Evolutionary conservation across 2,888 invertebrate species (phyloP).

Genomic region (Lasius fuliginosus): DNA sequence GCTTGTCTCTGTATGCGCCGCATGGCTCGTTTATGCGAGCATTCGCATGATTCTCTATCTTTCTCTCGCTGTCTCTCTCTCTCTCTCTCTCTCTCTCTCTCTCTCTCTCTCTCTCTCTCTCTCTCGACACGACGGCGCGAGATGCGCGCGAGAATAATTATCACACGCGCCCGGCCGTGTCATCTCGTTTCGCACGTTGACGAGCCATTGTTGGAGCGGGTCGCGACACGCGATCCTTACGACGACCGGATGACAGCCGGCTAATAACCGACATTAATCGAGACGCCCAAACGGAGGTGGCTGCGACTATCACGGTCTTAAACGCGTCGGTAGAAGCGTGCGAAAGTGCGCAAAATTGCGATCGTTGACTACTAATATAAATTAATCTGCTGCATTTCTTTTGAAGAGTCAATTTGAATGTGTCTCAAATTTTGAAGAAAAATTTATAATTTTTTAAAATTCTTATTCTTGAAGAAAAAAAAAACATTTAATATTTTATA

Average conservation of each 20-base stretch:
- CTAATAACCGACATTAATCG: slow-evolving; percentile 75
- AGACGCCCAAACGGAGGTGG: slow-evolving; percentile 56
- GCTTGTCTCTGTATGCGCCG: slow-evolving; percentile 39
- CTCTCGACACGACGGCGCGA: background rate
- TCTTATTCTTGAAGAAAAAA: background rate
- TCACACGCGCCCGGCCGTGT: slow-evolving; percentile 80
- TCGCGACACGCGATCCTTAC: slow-evolving; percentile 73
- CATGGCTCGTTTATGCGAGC: slow-evolving; percentile 27
- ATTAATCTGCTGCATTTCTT: background rate
- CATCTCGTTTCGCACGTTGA: slow-evolving; percentile 82
- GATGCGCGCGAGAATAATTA: slow-evolving; percentile 80
- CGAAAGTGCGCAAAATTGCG: background rate
- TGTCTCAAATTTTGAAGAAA: background rate
- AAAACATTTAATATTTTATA: background rate
- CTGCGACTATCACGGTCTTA: background rate
- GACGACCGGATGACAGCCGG: slow-evolving; percentile 76
- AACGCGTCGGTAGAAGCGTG: background rate
- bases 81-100: background rate
- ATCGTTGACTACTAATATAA: background rate
- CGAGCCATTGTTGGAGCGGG: slow-evolving; percentile 77
- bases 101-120: background rate
- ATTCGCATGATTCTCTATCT: slow-evolving; percentile 13
- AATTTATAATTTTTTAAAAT: background rate
- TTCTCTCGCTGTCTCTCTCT: background rate
- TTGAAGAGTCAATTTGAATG: background rate